A percentile compares a stretch with the other conserved stretches of the same genome.
Conservation (phyloP, 92 coral and sea anemone species). For the Nematostella vectensis region DNA sequence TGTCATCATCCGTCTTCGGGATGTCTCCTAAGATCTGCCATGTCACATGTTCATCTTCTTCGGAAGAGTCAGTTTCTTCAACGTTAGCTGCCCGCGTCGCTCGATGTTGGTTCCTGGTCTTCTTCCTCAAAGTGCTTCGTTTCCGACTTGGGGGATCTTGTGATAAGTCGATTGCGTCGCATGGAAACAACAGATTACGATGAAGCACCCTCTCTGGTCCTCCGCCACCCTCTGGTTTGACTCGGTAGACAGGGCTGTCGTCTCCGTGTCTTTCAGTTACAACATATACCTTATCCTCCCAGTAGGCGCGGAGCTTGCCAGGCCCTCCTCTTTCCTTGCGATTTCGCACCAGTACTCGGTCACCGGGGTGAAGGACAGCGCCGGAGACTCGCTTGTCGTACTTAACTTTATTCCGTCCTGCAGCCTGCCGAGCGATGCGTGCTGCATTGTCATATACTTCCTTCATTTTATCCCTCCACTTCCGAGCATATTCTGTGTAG, state of each 20-base stretch:
- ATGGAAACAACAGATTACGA: slow-evolving; percentile 24
- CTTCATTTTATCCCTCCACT: slow-evolving; percentile 28
- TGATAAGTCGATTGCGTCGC: slow-evolving; percentile 3
- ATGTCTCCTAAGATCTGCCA: not conserved
- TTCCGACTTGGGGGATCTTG: not conserved
- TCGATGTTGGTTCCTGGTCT: not conserved
- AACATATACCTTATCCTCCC: slow-evolving; percentile 29
- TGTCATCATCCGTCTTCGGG: not conserved
- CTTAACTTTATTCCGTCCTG: slow-evolving; percentile 15
- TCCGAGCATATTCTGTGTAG: slow-evolving; percentile 25
- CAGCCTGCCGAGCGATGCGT: slow-evolving; percentile 21
- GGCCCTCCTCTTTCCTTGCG: slow-evolving; percentile 37
- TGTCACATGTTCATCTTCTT: not conserved
- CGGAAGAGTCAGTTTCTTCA: too few relatives aligned
- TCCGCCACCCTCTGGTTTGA: slow-evolving; percentile 29
- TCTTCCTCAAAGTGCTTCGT: not conserved
- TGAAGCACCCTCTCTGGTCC: slow-evolving; percentile 27
- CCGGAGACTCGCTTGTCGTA: slow-evolving; percentile 24
- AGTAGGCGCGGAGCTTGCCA: slow-evolving; percentile 41
- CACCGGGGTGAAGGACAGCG: slow-evolving; percentile 34
- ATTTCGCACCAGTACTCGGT: slow-evolving; percentile 40
- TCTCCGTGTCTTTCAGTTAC: slow-evolving; percentile 21
- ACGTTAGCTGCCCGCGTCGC: not conserved
- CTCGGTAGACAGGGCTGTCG: slow-evolving; percentile 36
- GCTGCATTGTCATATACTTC: slow-evolving; percentile 38